phyloP scores from a whole-genome alignment of 2,113 vertebrate species.

The Psittacus erithacus region DNA sequence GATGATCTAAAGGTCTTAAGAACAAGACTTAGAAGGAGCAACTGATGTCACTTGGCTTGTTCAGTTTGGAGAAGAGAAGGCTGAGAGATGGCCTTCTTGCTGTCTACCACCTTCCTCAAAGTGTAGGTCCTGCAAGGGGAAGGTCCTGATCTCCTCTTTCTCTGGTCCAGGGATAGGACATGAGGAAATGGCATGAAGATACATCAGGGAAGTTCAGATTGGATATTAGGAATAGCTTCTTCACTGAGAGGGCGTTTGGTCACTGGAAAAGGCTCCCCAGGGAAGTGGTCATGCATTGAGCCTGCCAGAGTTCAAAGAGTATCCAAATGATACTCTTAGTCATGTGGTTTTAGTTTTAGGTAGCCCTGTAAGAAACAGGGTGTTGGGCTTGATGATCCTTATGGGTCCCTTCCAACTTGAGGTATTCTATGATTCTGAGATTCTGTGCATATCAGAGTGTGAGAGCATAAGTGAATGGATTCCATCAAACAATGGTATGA shows the following conservation, averaged over 20 bases:
- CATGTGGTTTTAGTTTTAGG: neutral
- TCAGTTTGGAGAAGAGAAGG: neutral
- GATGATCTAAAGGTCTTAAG: neutral
- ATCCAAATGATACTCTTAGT: neutral
- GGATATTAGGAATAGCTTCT: neutral
- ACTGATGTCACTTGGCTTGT: neutral
- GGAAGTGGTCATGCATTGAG: neutral
- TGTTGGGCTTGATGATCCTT: neutral
- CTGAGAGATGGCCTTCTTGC: neutral
- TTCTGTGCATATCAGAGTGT: neutral
- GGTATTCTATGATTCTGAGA: neutral
- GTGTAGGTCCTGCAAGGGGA: neutral
- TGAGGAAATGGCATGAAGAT: neutral
- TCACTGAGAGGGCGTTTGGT: neutral
- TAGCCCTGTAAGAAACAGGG: neutral
- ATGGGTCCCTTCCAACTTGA: neutral
- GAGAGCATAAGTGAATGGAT: neutral
- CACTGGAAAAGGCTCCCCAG: neutral
- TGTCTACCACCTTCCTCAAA: neutral
- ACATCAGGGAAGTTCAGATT: neutral
- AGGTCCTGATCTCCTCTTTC: neutral
- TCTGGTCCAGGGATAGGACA: fast-evolving
- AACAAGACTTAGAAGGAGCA: neutral
- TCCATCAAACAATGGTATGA: neutral
- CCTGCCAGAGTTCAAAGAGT: neutral